phyloP scores from a whole-genome alignment of 30 jellyfish, hydroid and myxozoan genomes.

The Hydractinia symbiolongicarpus region DNA sequence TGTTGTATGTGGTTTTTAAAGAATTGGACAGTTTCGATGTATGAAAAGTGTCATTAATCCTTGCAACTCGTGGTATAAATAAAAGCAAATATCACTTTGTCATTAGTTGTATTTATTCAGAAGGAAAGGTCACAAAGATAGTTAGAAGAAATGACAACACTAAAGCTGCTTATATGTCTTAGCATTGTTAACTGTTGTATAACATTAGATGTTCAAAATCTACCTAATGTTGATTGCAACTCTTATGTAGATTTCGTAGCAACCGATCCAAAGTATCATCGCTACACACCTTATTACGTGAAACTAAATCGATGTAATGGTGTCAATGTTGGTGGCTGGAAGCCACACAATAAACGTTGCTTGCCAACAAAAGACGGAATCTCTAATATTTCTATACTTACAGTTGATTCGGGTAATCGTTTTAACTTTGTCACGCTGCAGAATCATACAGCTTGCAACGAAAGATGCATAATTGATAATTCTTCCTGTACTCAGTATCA shows the following conservation, averaged over 20 bases:
- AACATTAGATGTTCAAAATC: background rate
- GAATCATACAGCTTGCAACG: slow-evolving; percentile 35
- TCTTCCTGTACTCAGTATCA: slow-evolving; percentile 27
- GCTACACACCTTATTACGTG: slow-evolving; percentile 29
- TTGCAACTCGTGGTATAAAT: too few species aligned
- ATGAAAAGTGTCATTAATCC: too few species aligned
- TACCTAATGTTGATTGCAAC: slow-evolving; percentile 24
- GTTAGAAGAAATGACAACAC: too few species aligned
- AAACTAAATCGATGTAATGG: slow-evolving; percentile 35
- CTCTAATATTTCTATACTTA: background rate
- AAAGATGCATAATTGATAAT: background rate
- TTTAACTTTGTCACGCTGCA: background rate
- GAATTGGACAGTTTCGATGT: too few species aligned
- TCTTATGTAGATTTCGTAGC: slow-evolving; percentile 31
- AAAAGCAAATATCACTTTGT: too few species aligned
- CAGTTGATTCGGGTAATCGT: background rate
- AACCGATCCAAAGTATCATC: slow-evolving; percentile 21
- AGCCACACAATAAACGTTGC: slow-evolving; percentile 25
- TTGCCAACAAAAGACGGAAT: slow-evolving; percentile 20
- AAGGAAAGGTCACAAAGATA: too few species aligned
- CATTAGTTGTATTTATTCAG: too few species aligned
- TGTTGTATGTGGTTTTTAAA: too few species aligned
- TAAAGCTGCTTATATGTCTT: too few species aligned
- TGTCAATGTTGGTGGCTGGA: background rate
- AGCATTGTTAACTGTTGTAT: too few species aligned